Base-by-base conservation (phyloP, 2,113 vertebrate species). In the Progne subis region DNA sequence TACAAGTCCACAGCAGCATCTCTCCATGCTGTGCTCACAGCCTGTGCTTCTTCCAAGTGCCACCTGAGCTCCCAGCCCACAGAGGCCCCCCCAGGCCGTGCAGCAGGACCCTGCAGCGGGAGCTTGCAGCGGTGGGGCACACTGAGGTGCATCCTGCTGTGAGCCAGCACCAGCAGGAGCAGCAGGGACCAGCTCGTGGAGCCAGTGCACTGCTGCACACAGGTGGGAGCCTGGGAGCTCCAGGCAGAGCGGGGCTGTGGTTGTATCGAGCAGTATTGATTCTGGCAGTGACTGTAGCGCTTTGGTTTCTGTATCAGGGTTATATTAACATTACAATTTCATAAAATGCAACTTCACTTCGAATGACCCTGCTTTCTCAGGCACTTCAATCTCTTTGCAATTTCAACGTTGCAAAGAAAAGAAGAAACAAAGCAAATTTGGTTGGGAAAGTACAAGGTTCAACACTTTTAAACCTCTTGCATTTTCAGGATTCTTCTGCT, bases 401-500 rank as follows among this genome's bases (percentile, higher is more conserved):
- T 93, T 95, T 83, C 74, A 83, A 71, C 21, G 16, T 4, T 84
- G 71, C 12, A 20, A 78, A 88, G 63, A 88, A 43, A 32, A 80
- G 83, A 74, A 94, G 29, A 78, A 90, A 69, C n/a, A 69, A 89
- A 90, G 55, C 60, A 87, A 92, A 86, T 47, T 55, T 16, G 37
- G 68, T 57, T 4, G 11, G 84, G 61, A 86, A 63, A 78, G 64
- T 82, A 46, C 15, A 50, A 72, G 41, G 57, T 64, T 81, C 9
- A 49, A 29, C 59, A 50, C 31, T 82, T 84, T 64, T 43, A 94
- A 87, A 68, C 46, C 85, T 43, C 53, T 82, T 87, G 77, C 7
- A 11, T 77, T 89, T 95, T 94, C 64, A 82, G 74, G 89, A 94
- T 74, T 78, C 24, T 88, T 82, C 20, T 77, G 80, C 52, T 90